Conservation (phyloP, 2,888 invertebrate species). For the Drosophila nr. medialis region DNA sequence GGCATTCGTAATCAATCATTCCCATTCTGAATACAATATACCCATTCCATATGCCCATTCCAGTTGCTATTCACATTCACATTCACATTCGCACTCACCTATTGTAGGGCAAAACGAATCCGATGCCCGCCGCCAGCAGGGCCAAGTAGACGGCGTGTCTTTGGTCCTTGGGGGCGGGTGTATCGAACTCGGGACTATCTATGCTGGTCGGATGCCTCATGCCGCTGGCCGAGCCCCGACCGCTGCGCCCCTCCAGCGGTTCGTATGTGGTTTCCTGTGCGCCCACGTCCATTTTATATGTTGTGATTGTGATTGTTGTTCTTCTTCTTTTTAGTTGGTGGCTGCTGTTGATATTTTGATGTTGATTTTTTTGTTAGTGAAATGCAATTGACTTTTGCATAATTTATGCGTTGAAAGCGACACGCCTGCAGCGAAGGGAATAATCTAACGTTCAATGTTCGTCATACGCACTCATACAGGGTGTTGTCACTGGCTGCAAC, state of each 20-base stretch:
- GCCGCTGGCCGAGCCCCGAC: slow-evolving; percentile 40
- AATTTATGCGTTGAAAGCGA: slow-evolving; percentile 44
- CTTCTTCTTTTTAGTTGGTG: slow-evolving; percentile 3
- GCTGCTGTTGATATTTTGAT: slow-evolving; percentile 13
- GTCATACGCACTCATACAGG: slow-evolving; percentile 48
- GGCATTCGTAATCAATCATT: slow-evolving; percentile 32
- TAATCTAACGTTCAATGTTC: slow-evolving; percentile 18
- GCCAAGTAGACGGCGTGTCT: slow-evolving; percentile 84
- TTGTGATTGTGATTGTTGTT: not conserved
- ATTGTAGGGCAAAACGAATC: slow-evolving; percentile 96
- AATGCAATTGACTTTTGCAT: slow-evolving; percentile 50
- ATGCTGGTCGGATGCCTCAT: slow-evolving; percentile 78
- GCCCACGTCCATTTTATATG: slow-evolving; percentile 65
- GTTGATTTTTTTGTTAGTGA: slow-evolving; percentile 13
- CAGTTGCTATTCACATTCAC: not conserved
- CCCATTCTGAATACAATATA: slow-evolving; percentile 11
- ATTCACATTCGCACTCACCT: slow-evolving; percentile 86
- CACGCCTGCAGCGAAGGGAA: slow-evolving; percentile 28
- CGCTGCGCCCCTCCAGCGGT: slow-evolving; percentile 82
- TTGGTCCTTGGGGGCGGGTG: slow-evolving; percentile 84
- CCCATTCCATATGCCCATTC: not conserved
- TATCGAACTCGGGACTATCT: slow-evolving; percentile 84
- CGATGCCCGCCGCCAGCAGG: slow-evolving; percentile 93
- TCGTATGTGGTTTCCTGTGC: slow-evolving; percentile 84
- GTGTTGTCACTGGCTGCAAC: slow-evolving; percentile 42